Base-by-base conservation (phyloP, 2,888 invertebrate species). In the Drosophila paucipuncta region DNA sequence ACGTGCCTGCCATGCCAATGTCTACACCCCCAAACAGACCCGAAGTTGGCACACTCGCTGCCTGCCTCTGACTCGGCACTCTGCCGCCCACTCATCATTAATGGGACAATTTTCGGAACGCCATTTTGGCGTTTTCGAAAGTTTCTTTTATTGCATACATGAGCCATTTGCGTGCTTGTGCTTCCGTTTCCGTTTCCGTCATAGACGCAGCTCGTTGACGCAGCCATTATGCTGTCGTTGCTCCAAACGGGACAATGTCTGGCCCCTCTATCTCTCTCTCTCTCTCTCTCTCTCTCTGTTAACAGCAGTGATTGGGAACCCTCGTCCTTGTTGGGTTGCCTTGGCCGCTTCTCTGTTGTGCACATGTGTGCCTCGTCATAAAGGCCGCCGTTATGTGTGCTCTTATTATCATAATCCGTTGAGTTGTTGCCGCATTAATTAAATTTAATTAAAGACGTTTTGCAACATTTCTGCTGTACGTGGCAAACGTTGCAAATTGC, bases 381-480 rank as follows among this genome's bases (percentile, higher is more conserved):
- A 92, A 90, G 80, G 75, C 73, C 78, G 77, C 81, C 86, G 82
- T 87, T 85, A 80, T 85, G 77, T 76, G 77, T 80, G 79, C 81
- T 82, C 91, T 91, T 86, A 91, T 92, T 92, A 92, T 88, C 85
- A 91, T 91, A 91, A 91, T 91, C 91, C 91, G 82, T 91, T 88
- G 84, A 82, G 85, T 82, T 90, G 85, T 80, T 73, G 80, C 79
- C 76, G 91, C 81, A 92, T 92, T 92, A 92, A 92, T 92, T 92
- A 90, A 91, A 92, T 92, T 92, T 92, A 92, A 92, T 92, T 91
- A 92, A 92, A 91, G 82, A 83, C 82, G 80, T 82, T 90, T 90
- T 85, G 83, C 82, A 85, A 82, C 80, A 89, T 86, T 82, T 85
- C 77, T 60, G 65, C 57, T 59, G 76, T 84, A 91, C 89, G 91